Evolutionary conservation across 2,888 invertebrate genomes (phyloP).

Genomic region (Orchesellides sinensis): DNA sequence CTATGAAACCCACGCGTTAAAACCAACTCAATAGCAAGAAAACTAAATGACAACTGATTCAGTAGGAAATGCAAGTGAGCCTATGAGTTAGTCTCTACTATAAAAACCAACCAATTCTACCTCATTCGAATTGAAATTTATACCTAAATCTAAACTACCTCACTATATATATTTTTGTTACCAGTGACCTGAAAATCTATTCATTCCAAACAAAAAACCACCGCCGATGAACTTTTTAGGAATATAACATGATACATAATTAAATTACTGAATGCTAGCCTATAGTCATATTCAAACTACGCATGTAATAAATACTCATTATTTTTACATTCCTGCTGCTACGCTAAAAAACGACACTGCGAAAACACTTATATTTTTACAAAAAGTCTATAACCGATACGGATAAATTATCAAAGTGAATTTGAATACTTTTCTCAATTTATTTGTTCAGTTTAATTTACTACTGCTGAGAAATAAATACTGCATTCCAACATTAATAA

Average conservation of each 20-base stretch:
- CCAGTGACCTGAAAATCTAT: conserved; percentile 67
- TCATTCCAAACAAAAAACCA: conserved; percentile 48
- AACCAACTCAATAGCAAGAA: too few relatives aligned
- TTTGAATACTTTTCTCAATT: too few relatives aligned
- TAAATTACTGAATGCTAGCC: too few relatives aligned
- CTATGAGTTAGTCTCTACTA: too few relatives aligned
- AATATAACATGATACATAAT: background rate
- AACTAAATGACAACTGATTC: too few relatives aligned
- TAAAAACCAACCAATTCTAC: too few relatives aligned
- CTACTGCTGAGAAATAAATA: background rate
- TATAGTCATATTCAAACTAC: too few relatives aligned
- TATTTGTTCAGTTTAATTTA: background rate
- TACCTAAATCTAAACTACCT: conserved; percentile 9
- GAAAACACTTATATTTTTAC: background rate
- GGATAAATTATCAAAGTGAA: too few relatives aligned
- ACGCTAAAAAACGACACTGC: background rate
- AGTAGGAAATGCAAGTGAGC: too few relatives aligned
- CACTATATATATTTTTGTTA: conserved; percentile 5
- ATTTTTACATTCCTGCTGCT: background rate
- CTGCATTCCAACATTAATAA: background rate
- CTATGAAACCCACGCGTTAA: too few relatives aligned
- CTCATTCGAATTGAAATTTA: background rate
- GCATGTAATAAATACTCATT: background rate
- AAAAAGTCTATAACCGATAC: background rate
- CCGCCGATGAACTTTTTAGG: background rate